Base-by-base conservation (phyloP, 2,888 invertebrate species). In the Tachina grossa region DNA sequence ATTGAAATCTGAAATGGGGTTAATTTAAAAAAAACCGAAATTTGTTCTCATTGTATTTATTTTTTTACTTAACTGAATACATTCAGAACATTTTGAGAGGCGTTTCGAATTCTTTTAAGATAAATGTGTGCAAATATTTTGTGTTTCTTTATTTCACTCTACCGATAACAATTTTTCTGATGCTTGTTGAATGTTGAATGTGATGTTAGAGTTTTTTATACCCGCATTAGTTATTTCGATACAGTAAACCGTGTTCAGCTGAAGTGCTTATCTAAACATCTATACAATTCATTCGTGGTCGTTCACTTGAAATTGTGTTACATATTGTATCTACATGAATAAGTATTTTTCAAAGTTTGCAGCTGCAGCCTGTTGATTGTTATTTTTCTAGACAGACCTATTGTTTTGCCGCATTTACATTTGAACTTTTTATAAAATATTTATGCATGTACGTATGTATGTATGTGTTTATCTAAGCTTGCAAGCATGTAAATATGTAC, bases 361-460 rank as follows among this genome's bases (percentile, higher is more conserved):
- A 31, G 31, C 31, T 31, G 31, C 6, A 31, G 31, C 79, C 79
- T 82, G 82, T 85, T 82, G 85, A 82, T 85, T 85, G 77, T 83
- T 85, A 83, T 75, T 71, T 69, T 75, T 75, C 57, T 75, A 79
- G 85, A 79, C 85, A 85, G 79, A 84, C 31, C 31, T 74, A 77
- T 84, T 81, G 77, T 81, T 81, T 72, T 45, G 66, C 53, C 43
- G 61, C 74, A 51, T 71, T 80, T 69, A 80, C 75, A 84, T 79
- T 71, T 80, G 43, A 61, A 75, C 16, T 66, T 72, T 74, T 83
- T 78, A 6, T 31, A 57, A 65, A 74, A 49, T 19, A 43, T 41
- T 55, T n/a, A 4, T 39, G 10, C 2, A 63, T 2, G 45, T 2
- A 43, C 13, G 3, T 16, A 13, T 49, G 13, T 49, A 49, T 14